phyloP scores from a whole-genome alignment of 2,888 invertebrate genomes.

The Tromatobia lineatoria region DNA sequence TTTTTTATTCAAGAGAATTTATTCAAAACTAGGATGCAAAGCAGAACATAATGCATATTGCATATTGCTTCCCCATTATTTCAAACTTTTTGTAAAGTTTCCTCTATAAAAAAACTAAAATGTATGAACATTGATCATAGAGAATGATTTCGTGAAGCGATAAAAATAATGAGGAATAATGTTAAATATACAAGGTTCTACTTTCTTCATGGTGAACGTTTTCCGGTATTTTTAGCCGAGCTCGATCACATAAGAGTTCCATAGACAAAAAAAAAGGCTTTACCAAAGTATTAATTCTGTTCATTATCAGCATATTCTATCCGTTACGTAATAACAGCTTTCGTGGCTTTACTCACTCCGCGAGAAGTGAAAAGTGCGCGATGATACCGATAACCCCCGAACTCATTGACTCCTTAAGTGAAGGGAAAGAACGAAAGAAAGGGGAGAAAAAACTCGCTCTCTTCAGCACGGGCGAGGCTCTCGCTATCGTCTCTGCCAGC shows the following conservation, averaged over 20 bases:
- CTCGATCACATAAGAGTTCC: neutral
- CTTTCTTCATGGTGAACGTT: neutral
- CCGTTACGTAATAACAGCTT: slow-evolving; percentile 46
- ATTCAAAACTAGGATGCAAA: too few relatives aligned
- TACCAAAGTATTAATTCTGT: neutral
- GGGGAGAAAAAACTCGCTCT: slow-evolving; percentile 39
- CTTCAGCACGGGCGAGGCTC: slow-evolving; percentile 52
- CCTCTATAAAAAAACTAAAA: too few relatives aligned
- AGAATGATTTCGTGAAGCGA: too few relatives aligned
- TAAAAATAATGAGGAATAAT: too few relatives aligned
- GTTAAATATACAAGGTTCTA: neutral
- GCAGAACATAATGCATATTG: too few relatives aligned
- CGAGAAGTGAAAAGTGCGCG: slow-evolving; percentile 28
- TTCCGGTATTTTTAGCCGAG: neutral
- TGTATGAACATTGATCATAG: too few relatives aligned
- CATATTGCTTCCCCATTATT: too few relatives aligned
- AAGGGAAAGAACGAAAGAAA: slow-evolving; percentile 47
- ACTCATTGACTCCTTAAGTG: slow-evolving; percentile 65
- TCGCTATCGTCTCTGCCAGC: slow-evolving; percentile 50
- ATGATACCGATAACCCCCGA: slow-evolving; percentile 65
- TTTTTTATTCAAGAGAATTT: too few relatives aligned
- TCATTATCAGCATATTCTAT: slow-evolving; percentile 15
- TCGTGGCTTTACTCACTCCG: slow-evolving; percentile 41
- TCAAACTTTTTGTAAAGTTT: too few relatives aligned
- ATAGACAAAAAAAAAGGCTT: neutral